These are phyloP conservation scores for Apeltes quadracus DNA, from an alignment of 2,113 vertebrate genomes.

Conservation along the genomic window DNA sequence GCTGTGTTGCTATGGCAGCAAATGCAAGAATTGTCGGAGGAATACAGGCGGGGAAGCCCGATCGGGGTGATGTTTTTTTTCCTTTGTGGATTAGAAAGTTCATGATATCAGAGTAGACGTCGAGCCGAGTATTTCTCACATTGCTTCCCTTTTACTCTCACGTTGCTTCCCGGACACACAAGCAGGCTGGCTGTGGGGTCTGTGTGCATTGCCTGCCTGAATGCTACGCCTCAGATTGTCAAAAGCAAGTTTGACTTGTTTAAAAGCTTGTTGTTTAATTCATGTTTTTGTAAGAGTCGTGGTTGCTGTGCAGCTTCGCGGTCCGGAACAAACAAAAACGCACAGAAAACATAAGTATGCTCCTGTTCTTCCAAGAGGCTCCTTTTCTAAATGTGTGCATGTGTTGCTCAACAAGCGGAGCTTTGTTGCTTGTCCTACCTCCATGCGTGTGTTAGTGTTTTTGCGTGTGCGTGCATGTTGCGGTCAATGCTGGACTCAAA, in stretches of 20 bases:
- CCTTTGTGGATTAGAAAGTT: slow-evolving; percentile 42
- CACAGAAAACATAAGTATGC: not conserved
- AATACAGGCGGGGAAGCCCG: slow-evolving; percentile 17
- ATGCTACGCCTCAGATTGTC: not conserved
- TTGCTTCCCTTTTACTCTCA: slow-evolving; percentile 14
- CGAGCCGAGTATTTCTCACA: not conserved
- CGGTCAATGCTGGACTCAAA: slow-evolving; percentile 31
- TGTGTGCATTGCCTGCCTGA: not conserved
- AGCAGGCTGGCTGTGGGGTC: not conserved
- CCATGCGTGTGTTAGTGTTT: slow-evolving; percentile 16
- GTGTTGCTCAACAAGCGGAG: slow-evolving; percentile 39
- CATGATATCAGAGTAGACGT: slow-evolving; percentile 26
- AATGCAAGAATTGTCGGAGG: slow-evolving; percentile 16
- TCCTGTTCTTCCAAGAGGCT: slow-evolving; percentile 34
- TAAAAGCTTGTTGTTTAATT: not conserved
- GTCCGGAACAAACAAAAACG: not conserved
- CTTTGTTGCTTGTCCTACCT: slow-evolving; percentile 28
- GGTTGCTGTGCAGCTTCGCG: not conserved
- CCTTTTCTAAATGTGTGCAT: slow-evolving; percentile 50
- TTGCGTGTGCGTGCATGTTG: slow-evolving; percentile 24
- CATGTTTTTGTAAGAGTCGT: not conserved
- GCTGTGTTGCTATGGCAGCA: slow-evolving; percentile 64
- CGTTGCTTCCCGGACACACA: slow-evolving; percentile 20
- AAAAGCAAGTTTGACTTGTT: not conserved
- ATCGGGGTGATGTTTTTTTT: not conserved